phyloP scores from a whole-genome alignment of 1,140 invertebrate genomes.

The Monomorium pharaonis region DNA sequence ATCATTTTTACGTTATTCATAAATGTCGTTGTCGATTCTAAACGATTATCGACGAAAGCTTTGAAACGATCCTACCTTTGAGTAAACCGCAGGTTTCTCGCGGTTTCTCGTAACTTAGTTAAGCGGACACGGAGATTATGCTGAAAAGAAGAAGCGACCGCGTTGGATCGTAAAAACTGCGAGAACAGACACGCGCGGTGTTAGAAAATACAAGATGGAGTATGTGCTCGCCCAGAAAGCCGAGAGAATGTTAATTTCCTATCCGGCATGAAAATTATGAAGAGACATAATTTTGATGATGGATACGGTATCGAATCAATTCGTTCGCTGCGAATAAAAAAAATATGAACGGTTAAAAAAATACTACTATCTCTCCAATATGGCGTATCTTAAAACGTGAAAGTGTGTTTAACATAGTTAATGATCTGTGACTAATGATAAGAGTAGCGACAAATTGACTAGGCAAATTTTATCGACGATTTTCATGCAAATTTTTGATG shows the following conservation, averaged over 20 bases:
- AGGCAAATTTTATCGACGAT: background rate
- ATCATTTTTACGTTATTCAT: background rate
- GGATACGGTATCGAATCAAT: no score
- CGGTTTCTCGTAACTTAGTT: background rate
- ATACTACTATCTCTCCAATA: background rate
- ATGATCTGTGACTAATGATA: background rate
- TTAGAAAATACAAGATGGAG: background rate
- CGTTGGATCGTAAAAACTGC: conserved; percentile 10
- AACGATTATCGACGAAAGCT: background rate
- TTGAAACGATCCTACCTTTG: background rate
- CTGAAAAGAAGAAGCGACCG: background rate
- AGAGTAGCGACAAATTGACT: background rate
- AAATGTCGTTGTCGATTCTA: background rate
- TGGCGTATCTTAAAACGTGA: background rate
- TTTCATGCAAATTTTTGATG: background rate
- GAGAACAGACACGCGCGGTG: background rate
- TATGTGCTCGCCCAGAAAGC: conserved; percentile 35
- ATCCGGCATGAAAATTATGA: conserved; percentile 38
- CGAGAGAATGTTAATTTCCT: conserved; percentile 61
- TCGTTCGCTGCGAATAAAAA: background rate
- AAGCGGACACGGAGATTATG: conserved; percentile 19
- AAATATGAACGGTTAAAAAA: background rate
- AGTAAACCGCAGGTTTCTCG: background rate
- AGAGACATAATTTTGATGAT: background rate
- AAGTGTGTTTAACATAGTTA: background rate